Percentiles rank a stretch among this genome's conserved stretches.
These are phyloP conservation scores for Delia radicum DNA, from an alignment of 1,140 invertebrate genomes.

Conservation along the genomic window DNA sequence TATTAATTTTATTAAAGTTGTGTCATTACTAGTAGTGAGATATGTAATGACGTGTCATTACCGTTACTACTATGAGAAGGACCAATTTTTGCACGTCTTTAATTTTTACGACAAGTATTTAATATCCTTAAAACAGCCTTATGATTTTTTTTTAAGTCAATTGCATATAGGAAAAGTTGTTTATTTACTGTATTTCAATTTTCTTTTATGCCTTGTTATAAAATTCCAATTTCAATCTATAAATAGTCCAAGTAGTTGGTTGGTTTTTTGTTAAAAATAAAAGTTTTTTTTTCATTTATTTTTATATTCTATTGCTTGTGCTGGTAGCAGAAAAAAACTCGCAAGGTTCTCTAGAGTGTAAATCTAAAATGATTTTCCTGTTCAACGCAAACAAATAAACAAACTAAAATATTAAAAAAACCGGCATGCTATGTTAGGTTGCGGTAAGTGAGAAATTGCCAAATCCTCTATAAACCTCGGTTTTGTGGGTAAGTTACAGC, in stretches of 20 bases:
- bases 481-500: constrained; percentile 18
- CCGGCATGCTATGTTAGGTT: neutral
- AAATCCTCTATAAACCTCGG: constrained; percentile 12
- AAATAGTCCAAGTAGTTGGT: too few species aligned
- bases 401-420: neutral
- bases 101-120: too few species aligned
- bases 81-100: too few species aligned
- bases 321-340: neutral
- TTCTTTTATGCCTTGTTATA: neutral
- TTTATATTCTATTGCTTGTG: neutral
- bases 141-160: too few species aligned
- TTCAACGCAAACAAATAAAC: neutral
- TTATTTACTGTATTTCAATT: neutral
- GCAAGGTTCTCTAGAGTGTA: constrained; percentile 10
- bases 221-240: neutral
- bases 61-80: too few species aligned
- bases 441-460: constrained; percentile 12
- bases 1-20: too few species aligned
- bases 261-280: too few species aligned
- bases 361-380: constrained; percentile 10
- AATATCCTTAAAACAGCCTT: too few species aligned
- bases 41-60: too few species aligned
- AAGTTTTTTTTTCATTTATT: neutral
- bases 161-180: neutral
- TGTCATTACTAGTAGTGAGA: too few species aligned